Conservation (phyloP, 2,888 invertebrate genomes). For the Uloborus plumipes region DNA sequence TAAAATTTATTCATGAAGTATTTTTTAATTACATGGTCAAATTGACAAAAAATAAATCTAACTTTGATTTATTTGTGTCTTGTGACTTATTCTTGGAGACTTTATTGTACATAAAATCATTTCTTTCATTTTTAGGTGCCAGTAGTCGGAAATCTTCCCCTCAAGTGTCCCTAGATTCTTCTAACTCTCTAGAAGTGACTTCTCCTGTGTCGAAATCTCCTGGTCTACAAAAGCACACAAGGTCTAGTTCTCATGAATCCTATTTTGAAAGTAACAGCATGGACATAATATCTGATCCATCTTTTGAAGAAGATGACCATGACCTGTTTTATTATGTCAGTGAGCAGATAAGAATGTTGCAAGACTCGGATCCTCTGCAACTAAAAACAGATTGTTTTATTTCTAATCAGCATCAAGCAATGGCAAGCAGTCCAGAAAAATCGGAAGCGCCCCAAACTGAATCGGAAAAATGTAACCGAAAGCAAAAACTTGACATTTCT, state of each 20-base stretch:
- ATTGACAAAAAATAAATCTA: too few relatives aligned
- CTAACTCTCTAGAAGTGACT: slow-evolving; percentile 40
- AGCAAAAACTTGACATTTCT: slow-evolving; percentile 48
- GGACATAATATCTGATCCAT: slow-evolving; percentile 48
- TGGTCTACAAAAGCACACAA: slow-evolving; percentile 68
- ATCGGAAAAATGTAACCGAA: slow-evolving; percentile 45
- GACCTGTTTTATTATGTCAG: slow-evolving; percentile 56
- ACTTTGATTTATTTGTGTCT: too few relatives aligned
- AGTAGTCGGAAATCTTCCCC: slow-evolving; percentile 49
- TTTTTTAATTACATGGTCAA: too few relatives aligned
- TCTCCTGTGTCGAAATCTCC: slow-evolving; percentile 52
- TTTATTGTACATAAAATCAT: too few relatives aligned
- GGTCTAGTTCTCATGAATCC: slow-evolving; percentile 91
- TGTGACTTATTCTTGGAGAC: too few relatives aligned
- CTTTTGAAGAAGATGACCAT: slow-evolving; percentile 59
- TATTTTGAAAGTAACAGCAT: slow-evolving; percentile 80
- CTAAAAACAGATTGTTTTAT: slow-evolving; percentile 15
- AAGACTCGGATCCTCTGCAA: slow-evolving; percentile 8
- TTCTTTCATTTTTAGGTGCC: slow-evolving; percentile 17
- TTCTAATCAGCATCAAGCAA: neutral
- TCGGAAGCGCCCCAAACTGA: neutral
- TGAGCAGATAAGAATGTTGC: slow-evolving; percentile 48
- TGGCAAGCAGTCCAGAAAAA: neutral
- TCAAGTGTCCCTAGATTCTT: slow-evolving; percentile 45
- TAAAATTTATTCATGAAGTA: too few relatives aligned